Evolutionary conservation across 1,140 invertebrate species (phyloP).

Genomic region (Brachionus sp.): DNA sequence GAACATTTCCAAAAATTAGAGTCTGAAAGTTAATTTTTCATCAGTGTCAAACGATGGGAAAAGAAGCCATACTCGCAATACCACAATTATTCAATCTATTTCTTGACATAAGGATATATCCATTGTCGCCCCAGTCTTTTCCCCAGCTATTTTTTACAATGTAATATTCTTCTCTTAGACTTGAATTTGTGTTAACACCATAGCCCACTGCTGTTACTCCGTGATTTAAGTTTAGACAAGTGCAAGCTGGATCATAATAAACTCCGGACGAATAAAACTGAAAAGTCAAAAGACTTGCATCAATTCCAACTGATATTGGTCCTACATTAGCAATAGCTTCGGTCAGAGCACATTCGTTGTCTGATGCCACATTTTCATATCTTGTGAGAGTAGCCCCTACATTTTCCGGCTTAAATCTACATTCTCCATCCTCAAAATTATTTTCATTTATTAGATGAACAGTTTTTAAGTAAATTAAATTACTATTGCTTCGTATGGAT

Average conservation of each 20-base stretch:
- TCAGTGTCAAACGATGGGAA: constrained; percentile 54
- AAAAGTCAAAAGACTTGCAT: constrained; percentile 57
- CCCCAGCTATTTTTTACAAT: constrained; percentile 49
- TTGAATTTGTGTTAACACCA: neutral
- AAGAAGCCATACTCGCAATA: constrained; percentile 71
- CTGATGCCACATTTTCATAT: constrained; percentile 30
- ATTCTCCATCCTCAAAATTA: neutral
- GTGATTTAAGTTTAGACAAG: constrained; percentile 16
- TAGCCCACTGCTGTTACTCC: constrained; percentile 43
- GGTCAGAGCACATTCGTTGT: constrained; percentile 51
- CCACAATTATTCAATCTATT: constrained; percentile 84
- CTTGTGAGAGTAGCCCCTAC: neutral
- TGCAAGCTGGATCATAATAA: constrained; percentile 33
- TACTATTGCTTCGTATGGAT: constrained; percentile 47
- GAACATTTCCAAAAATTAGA: too few relatives aligned
- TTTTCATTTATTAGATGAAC: neutral
- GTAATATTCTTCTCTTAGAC: constrained; percentile 47
- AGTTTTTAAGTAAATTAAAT: neutral
- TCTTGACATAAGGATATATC: constrained; percentile 80
- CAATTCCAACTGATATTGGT: constrained; percentile 75
- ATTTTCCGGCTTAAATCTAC: neutral
- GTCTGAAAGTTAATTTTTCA: neutral
- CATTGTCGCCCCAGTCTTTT: constrained; percentile 26
- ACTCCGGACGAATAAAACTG: constrained; percentile 47
- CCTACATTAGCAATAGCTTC: constrained; percentile 73